phyloP scores from a whole-genome alignment of 2,113 vertebrate genomes.

The Lasiurus cinereus region DNA sequence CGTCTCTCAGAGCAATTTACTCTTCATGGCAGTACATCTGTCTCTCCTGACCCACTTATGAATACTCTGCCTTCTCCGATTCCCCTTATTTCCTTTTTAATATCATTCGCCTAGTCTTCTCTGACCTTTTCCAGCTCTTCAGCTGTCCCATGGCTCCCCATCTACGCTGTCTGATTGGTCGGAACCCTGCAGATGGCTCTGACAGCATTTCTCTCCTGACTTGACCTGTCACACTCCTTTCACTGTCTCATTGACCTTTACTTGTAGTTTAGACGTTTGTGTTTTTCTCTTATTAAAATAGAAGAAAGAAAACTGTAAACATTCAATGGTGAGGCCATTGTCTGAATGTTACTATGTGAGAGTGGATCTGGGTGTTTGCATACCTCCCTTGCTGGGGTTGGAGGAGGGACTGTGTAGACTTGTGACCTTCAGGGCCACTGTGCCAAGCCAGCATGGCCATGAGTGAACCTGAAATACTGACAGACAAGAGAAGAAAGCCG shows the following conservation, averaged over 20 bases:
- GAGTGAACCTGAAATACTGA: too few relatives aligned
- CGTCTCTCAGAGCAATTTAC: slow-evolving; percentile 72
- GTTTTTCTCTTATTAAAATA: slow-evolving; percentile 51
- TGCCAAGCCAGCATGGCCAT: too few relatives aligned
- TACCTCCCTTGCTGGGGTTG: too few relatives aligned
- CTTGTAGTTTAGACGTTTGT: slow-evolving; percentile 16
- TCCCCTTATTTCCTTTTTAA: slow-evolving; percentile 61
- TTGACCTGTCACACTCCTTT: not conserved
- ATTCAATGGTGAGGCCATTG: not conserved
- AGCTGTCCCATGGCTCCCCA: not conserved
- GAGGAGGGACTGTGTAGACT: not conserved
- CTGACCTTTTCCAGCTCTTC: slow-evolving; percentile 65
- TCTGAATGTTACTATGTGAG: not conserved
- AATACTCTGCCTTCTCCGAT: slow-evolving; percentile 67
- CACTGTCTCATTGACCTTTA: slow-evolving; percentile 31
- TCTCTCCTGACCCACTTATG: slow-evolving; percentile 66
- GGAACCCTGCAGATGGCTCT: not conserved
- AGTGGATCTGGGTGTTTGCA: not conserved
- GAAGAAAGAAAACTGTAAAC: not conserved
- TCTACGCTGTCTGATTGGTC: not conserved
- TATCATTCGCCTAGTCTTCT: not conserved
- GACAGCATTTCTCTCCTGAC: not conserved
- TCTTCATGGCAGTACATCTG: slow-evolving; percentile 74
- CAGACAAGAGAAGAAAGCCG: too few relatives aligned
- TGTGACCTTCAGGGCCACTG: not conserved